These are phyloP conservation scores for Datnioides undecimradiatus DNA, from an alignment of 2,113 vertebrate genomes.

Conservation along the genomic window DNA sequence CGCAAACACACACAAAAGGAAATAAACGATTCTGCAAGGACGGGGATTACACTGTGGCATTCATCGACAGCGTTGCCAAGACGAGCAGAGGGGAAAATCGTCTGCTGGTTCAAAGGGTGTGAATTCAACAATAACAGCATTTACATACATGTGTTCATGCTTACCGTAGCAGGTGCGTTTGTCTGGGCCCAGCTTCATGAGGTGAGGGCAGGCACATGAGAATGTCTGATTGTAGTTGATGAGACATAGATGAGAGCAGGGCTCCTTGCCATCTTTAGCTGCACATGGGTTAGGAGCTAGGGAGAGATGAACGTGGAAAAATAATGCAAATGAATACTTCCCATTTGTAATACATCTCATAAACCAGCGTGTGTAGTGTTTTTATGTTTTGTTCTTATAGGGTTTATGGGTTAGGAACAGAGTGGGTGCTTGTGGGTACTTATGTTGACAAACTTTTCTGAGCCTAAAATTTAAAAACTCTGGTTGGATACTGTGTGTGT, in stretches of 20 bases:
- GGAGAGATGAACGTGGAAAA: not conserved
- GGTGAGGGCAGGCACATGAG: constrained; percentile 95
- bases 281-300: constrained; percentile 95
- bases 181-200: constrained; percentile 94
- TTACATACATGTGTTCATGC: constrained; percentile 1
- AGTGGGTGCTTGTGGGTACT: not conserved
- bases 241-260: constrained; percentile 95
- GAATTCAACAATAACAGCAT: constrained; percentile 8
- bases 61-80: constrained; percentile 11
- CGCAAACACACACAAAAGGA: not conserved
- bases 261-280: constrained; percentile 90
- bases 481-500: not conserved
- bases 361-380: not conserved
- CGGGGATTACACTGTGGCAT: constrained; percentile 33
- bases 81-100: constrained; percentile 19
- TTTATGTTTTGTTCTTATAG: not conserved
- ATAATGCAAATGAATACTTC: not conserved
- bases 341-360: not conserved
- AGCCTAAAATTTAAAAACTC: not conserved
- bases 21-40: constrained; percentile 33
- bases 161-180: constrained; percentile 93
- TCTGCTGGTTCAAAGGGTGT: not conserved
- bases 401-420: not conserved
- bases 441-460: not conserved
- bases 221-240: constrained; percentile 95